Conservation (phyloP, 2,888 invertebrate species). For the Drosophila macrospina region DNA sequence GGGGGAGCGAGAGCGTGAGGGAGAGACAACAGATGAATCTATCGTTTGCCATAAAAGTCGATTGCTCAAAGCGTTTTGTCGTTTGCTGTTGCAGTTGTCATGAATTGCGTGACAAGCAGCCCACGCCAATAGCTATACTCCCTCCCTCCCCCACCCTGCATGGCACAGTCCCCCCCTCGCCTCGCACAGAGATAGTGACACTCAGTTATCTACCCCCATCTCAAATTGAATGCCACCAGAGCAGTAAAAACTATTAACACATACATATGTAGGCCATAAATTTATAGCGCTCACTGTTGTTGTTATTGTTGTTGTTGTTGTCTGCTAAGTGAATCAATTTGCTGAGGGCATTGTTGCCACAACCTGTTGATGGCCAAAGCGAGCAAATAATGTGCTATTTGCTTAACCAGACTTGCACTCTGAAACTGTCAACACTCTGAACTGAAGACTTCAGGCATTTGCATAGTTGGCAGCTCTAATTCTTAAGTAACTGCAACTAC, state of each 20-base stretch:
- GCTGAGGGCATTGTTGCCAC: constrained; percentile 6
- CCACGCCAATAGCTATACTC: constrained; percentile 31
- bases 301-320: constrained; percentile 25
- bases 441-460: neutral
- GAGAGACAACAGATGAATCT: constrained; percentile 24
- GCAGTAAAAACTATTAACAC: constrained; percentile 50
- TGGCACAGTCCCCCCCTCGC: neutral
- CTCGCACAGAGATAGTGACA: neutral
- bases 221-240: constrained; percentile 41
- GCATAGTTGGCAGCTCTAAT: neutral
- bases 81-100: constrained; percentile 65
- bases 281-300: constrained; percentile 28
- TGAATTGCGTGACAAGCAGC: constrained; percentile 68
- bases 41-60: constrained; percentile 67
- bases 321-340: constrained; percentile 33
- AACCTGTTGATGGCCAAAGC: constrained; percentile 36
- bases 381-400: neutral
- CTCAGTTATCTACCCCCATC: constrained; percentile 23
- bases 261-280: constrained; percentile 38
- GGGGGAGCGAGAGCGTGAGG: too few relatives aligned
- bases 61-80: constrained; percentile 54
- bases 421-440: neutral
- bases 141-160: too few relatives aligned
- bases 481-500: neutral
- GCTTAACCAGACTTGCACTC: neutral